Percentiles rank a stretch among this genome's conserved stretches.
Evolutionary conservation across 2,797 vertebrate species (phyloP).

Genomic region (Oophaga sylvatica): DNA sequence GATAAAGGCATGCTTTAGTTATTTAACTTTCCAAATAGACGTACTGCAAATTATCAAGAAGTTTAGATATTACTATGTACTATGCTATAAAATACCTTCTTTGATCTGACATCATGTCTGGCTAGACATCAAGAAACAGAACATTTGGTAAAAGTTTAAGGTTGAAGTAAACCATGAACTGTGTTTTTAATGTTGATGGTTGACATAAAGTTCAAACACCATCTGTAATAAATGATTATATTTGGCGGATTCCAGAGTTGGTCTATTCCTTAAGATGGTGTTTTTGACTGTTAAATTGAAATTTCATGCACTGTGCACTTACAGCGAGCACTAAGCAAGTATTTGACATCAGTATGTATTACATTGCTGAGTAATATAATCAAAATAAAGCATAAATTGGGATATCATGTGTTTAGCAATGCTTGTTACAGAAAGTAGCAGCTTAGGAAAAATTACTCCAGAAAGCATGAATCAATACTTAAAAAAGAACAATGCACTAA

Average conservation of each 20-base stretch:
- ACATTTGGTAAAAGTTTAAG: slow-evolving; percentile 60
- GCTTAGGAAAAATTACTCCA: too few relatives aligned
- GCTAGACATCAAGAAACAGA: slow-evolving; percentile 58
- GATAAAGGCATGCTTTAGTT: slow-evolving; percentile 34
- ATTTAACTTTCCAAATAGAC: slow-evolving; percentile 22
- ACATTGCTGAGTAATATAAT: not conserved
- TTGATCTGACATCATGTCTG: slow-evolving; percentile 61
- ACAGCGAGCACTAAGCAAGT: not conserved
- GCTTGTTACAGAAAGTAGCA: too few relatives aligned
- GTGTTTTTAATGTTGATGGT: slow-evolving; percentile 57
- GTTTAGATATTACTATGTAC: slow-evolving; percentile 42
- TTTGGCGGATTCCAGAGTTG: not conserved
- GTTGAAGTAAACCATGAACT: slow-evolving; percentile 57
- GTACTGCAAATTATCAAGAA: slow-evolving; percentile 48
- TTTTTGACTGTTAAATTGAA: not conserved
- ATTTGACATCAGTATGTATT: not conserved
- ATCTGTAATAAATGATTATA: slow-evolving; percentile 55
- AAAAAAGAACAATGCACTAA: too few relatives aligned
- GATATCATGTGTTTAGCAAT: not conserved
- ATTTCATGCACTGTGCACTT: not conserved
- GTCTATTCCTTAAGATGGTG: not conserved
- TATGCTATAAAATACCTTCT: slow-evolving; percentile 56
- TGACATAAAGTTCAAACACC: slow-evolving; percentile 60
- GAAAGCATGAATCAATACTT: too few relatives aligned
- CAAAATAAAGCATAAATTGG: not conserved